Base-by-base conservation (phyloP, 2,797 vertebrate species). In the Gymnoscopelus microlampas region DNA sequence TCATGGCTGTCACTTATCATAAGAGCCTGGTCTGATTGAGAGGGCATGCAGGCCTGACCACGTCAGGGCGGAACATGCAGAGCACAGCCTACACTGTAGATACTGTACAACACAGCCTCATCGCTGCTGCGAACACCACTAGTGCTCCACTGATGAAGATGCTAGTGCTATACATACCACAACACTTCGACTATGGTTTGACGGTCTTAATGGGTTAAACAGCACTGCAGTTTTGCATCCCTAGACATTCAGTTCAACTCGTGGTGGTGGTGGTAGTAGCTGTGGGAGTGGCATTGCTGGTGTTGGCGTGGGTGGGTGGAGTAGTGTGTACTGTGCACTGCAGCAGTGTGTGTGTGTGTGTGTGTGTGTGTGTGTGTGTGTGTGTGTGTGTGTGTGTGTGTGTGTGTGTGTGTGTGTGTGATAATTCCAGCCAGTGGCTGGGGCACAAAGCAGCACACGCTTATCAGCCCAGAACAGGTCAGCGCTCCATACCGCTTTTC, bases 391-490 rank as follows among this genome's bases (percentile, higher is more conserved):
- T 64, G 73, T 82, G 82, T 90, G 88, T 80, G 76, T 63, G 71
- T 88, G 75, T 76, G 86, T 86, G 83, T 85, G 81, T 19, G 51
- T 87, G 82, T 83, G 81, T 50, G 73, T 87, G 87, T 80, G 90
- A 88, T 93, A 93, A 94, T 94, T 90, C 91, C 93, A 93, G 91
- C 87, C 84, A 91, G 90, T 91, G 83, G 87, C 89, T 91, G 87
- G 76, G 53, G 84, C 90, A 91, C 84, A 88, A 90, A 90, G 90
- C 85, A 84, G 80, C 80, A 44, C 77, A 24, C 51, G 87, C 92
- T 94, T 94, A 94, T 94, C 93, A 91, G 86, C 90, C 82, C 90
- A 86, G 93, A 94, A 92, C 94, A 94, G 93, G 93, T 94, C 93
- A 94, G 91, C 79, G 79, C 87, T 88, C 87, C 89, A 93, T 92